A percentile compares a stretch with the other conserved stretches of the same genome.
phyloP scores from a whole-genome alignment of 2,113 vertebrate species.

The Aegotheles bennettii region DNA sequence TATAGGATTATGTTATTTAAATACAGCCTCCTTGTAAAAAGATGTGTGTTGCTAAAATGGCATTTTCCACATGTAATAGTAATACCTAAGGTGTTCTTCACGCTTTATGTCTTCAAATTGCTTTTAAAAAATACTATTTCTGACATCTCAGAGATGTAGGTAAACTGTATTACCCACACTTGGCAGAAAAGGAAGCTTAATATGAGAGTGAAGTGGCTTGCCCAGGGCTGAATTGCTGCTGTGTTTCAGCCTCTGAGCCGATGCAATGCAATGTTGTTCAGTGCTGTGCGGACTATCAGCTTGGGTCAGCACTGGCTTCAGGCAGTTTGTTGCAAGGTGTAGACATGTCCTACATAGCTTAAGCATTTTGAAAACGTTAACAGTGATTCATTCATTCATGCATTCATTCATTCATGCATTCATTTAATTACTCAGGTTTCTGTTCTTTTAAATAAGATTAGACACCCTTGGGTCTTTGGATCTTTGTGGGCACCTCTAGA shows the following conservation, averaged over 20 bases:
- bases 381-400: not conserved
- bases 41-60: not conserved
- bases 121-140: not conserved
- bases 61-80: not conserved
- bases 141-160: not conserved
- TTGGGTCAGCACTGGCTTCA: not conserved
- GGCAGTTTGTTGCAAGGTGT: not conserved
- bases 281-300: not conserved
- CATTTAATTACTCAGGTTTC: not conserved
- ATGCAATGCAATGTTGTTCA: fast-evolving
- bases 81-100: not conserved
- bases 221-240: not conserved
- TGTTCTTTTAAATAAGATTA: not conserved
- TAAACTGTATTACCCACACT: not conserved
- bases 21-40: not conserved
- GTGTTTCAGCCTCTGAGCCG: not conserved
- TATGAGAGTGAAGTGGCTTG: not conserved
- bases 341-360: not conserved
- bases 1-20: not conserved
- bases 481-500: not conserved
- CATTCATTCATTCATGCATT: not conserved
- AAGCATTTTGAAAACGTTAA: not conserved
- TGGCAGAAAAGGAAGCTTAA: not conserved
- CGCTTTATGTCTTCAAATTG: not conserved
- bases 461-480: not conserved